A percentile compares a stretch with the other conserved stretches of the same genome.
These are phyloP conservation scores for Agrochola macilenta DNA, from an alignment of 2,888 invertebrate species.

Conservation along the genomic window DNA sequence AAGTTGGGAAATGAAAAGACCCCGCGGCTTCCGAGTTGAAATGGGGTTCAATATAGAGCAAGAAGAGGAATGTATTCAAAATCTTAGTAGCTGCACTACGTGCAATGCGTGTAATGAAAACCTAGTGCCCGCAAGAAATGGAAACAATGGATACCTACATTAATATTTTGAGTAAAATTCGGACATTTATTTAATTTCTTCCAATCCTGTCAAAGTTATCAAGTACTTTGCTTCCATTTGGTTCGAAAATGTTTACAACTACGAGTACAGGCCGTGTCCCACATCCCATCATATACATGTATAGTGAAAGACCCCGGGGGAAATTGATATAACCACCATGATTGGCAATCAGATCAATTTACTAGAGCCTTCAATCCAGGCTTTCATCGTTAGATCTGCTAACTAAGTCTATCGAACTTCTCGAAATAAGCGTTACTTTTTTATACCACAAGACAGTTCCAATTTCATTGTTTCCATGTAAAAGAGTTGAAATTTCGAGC, in stretches of 20 bases:
- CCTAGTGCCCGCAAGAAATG: not conserved
- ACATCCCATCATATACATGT: not conserved
- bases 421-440: conserved; percentile 11
- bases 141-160: not conserved
- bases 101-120: conserved; percentile 19
- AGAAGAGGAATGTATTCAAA: conserved; percentile 68
- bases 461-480: conserved; percentile 60
- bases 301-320: conserved; percentile 1
- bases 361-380: conserved; percentile 23
- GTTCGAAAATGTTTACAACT: conserved; percentile 8
- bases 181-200: not conserved
- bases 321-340: conserved; percentile 31
- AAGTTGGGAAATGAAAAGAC: conserved; percentile 82
- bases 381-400: conserved; percentile 15
- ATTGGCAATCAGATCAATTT: conserved; percentile 46
- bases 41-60: conserved; percentile 76
- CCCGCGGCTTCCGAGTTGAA: conserved; percentile 75
- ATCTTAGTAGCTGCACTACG: conserved; percentile 36
- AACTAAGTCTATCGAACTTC: conserved; percentile 11
- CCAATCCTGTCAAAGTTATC: not conserved
- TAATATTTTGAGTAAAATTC: not conserved
- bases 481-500: conserved; percentile 70
- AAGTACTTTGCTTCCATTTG: not conserved
- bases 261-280: not conserved
- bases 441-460: conserved; percentile 34